Conservation (phyloP, 1,140 invertebrate species). For the Mactra quadrangularis region DNA sequence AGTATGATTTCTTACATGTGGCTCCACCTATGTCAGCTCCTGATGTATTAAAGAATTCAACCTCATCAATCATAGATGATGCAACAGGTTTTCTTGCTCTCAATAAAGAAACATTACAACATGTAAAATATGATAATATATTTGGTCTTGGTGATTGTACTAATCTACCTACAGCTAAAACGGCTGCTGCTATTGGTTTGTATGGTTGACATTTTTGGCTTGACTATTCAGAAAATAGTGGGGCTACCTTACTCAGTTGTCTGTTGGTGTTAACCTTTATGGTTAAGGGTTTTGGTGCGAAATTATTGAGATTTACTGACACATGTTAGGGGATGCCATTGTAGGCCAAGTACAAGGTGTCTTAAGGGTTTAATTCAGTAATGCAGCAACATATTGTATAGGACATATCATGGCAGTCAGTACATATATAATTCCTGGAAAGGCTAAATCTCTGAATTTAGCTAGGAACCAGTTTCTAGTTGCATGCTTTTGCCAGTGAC, state of each 20-base stretch:
- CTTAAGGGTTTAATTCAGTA: not conserved
- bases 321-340: not conserved
- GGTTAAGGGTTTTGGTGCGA: not conserved
- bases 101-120: constrained; percentile 92
- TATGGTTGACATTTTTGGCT: not conserved
- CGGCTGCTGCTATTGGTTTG: constrained; percentile 95
- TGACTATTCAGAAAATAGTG: not conserved
- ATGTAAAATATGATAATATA: constrained; percentile 92
- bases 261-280: not conserved
- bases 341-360: not conserved
- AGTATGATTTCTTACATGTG: constrained; percentile 96
- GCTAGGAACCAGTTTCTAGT: too few relatives aligned
- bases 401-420: too few relatives aligned
- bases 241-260: not conserved
- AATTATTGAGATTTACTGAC: not conserved
- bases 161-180: constrained; percentile 96
- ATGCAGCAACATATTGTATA: too few relatives aligned
- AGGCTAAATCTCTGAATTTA: too few relatives aligned
- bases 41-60: constrained; percentile 85
- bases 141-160: constrained; percentile 98
- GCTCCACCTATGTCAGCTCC: constrained; percentile 95
- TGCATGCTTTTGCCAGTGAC: too few relatives aligned
- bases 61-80: constrained; percentile 83
- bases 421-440: too few relatives aligned
- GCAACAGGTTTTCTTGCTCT: constrained; percentile 90